A percentile compares a stretch with the other conserved stretches of the same genome.
phyloP scores from a whole-genome alignment of 2,797 vertebrate species.

The Mormyrus hasselquistii region DNA sequence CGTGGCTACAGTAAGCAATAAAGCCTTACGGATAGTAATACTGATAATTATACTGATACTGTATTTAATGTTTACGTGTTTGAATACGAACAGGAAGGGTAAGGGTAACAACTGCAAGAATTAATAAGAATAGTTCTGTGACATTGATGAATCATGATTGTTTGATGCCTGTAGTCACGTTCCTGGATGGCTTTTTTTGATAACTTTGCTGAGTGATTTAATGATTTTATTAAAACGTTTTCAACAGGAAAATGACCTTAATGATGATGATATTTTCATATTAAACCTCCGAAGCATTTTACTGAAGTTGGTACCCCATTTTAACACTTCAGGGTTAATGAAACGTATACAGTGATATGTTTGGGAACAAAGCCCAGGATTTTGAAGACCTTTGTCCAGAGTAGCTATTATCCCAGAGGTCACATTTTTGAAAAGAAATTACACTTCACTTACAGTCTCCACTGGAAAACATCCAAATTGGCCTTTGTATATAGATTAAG shows the following conservation, averaged over 20 bases:
- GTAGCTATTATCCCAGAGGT: not conserved
- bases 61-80: not conserved
- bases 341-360: not conserved
- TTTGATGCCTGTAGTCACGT: not conserved
- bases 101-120: not conserved
- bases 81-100: not conserved
- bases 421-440: not conserved
- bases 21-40: not conserved
- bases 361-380: not conserved
- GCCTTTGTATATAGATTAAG: not conserved
- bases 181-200: not conserved
- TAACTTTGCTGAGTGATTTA: not conserved
- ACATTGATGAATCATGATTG: not conserved
- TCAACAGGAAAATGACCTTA: not conserved
- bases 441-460: not conserved
- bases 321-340: not conserved
- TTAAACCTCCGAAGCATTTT: not conserved
- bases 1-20: not conserved
- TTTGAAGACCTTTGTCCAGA: not conserved
- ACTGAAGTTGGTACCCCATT: not conserved
- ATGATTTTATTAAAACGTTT: not conserved
- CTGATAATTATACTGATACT: not conserved
- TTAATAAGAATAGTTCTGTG: not conserved
- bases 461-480: not conserved
- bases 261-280: not conserved